Percentiles rank a stretch among this genome's conserved stretches.
Conservation (phyloP, 2,113 vertebrate genomes). For the Connochaetes taurinus region DNA sequence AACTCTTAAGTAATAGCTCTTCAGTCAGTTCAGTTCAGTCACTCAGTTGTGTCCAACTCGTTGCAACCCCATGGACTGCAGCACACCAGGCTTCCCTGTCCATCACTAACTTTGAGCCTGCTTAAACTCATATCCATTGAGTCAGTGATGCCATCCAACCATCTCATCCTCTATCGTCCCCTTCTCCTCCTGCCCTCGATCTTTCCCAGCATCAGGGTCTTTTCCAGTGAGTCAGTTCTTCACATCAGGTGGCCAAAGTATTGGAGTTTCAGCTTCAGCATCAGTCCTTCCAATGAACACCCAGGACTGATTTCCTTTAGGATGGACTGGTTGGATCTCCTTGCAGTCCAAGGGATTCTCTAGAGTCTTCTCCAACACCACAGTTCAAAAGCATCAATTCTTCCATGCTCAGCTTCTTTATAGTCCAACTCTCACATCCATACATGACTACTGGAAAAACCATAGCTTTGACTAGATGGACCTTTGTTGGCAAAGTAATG, state of each 20-base stretch:
- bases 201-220: background rate
- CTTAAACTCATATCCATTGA: background rate
- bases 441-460: background rate
- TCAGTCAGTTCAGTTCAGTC: background rate
- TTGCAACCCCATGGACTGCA: background rate
- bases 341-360: background rate
- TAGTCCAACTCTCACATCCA: background rate
- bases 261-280: background rate
- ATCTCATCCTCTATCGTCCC: background rate
- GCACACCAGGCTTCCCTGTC: background rate
- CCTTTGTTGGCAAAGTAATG: background rate
- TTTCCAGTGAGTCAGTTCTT: background rate
- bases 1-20: background rate
- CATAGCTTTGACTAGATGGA: background rate
- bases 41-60: background rate
- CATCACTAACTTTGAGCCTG: background rate
- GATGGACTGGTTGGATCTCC: background rate
- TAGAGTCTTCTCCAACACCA: background rate
- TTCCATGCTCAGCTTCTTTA: rapidly evolving
- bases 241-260: background rate
- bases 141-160: background rate
- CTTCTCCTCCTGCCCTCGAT: background rate
- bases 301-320: background rate
- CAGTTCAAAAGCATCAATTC: background rate
- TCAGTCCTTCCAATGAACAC: background rate